phyloP scores from a whole-genome alignment of 2,888 invertebrate genomes.

The Papilio gigon region DNA sequence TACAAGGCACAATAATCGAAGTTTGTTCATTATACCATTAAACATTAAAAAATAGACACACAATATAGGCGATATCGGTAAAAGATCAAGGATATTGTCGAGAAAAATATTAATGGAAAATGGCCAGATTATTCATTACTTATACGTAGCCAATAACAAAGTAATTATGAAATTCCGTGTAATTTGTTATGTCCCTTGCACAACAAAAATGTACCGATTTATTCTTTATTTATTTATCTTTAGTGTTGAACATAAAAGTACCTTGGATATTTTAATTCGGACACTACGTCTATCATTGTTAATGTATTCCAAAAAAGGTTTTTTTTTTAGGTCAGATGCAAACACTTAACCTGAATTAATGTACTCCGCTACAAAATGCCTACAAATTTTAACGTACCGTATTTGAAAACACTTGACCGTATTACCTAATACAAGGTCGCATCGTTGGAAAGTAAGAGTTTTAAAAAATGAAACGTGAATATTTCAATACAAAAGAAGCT shows the following conservation, averaged over 20 bases:
- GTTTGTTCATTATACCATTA: no score
- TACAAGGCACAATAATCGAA: background rate
- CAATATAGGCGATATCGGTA: no score
- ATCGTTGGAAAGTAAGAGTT: constrained; percentile 15
- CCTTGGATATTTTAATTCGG: background rate
- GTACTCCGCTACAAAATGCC: constrained; percentile 33
- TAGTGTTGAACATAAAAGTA: background rate
- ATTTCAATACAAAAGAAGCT: constrained; percentile 6
- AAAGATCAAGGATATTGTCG: no score
- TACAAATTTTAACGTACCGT: constrained; percentile 35
- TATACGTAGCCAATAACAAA: no score
- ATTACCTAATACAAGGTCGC: constrained; percentile 35
- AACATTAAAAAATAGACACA: no score
- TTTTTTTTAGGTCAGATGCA: constrained; percentile 33
- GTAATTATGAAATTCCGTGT: background rate
- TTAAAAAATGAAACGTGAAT: constrained; percentile 12
- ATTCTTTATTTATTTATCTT: background rate
- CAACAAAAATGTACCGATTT: background rate
- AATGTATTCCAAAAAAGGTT: background rate
- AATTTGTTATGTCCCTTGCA: background rate
- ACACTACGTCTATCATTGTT: background rate
- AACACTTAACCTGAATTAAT: constrained; percentile 39
- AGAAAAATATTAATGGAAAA: no score
- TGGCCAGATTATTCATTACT: background rate
- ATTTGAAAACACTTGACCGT: constrained; percentile 40